Percentiles rank a stretch among this genome's conserved stretches.
phyloP scores from a whole-genome alignment of 2,113 vertebrate species.

The Carollia perspicillata region DNA sequence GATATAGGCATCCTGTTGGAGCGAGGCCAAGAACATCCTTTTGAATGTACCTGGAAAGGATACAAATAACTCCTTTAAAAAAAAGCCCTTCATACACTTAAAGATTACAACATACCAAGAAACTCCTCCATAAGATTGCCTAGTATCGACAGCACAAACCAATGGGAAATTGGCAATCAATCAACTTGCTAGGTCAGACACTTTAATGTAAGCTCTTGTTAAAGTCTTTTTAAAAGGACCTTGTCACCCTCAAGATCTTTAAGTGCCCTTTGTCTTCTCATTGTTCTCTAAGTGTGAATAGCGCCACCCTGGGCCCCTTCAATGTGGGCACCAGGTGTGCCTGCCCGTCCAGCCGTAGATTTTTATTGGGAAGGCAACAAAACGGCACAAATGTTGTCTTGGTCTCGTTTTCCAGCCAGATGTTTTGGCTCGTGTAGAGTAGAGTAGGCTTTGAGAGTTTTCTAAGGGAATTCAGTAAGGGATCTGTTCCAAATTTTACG shows the following conservation, averaged over 20 bases:
- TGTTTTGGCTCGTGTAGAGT: neutral
- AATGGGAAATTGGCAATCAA: neutral
- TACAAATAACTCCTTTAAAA: neutral
- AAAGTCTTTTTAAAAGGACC: slow-evolving; percentile 1
- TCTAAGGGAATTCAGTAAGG: neutral
- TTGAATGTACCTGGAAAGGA: neutral
- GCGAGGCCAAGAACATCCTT: neutral
- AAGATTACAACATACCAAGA: neutral
- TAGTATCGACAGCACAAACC: neutral
- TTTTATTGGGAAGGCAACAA: neutral
- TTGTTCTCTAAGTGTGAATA: neutral
- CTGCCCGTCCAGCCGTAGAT: neutral
- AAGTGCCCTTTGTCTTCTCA: neutral
- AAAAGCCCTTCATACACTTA: neutral
- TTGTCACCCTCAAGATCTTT: neutral
- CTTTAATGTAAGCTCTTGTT: neutral
- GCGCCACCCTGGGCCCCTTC: neutral
- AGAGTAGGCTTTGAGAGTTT: neutral
- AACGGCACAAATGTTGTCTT: neutral
- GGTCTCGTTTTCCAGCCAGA: neutral
- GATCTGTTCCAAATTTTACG: neutral
- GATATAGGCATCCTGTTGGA: neutral
- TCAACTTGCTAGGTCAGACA: neutral
- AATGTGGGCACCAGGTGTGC: neutral
- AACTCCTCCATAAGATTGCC: neutral